A percentile compares a stretch with the other conserved stretches of the same genome.
These are phyloP conservation scores for Spea multiplicata DNA, from an alignment of 2,113 vertebrate species.

Conservation along the genomic window DNA sequence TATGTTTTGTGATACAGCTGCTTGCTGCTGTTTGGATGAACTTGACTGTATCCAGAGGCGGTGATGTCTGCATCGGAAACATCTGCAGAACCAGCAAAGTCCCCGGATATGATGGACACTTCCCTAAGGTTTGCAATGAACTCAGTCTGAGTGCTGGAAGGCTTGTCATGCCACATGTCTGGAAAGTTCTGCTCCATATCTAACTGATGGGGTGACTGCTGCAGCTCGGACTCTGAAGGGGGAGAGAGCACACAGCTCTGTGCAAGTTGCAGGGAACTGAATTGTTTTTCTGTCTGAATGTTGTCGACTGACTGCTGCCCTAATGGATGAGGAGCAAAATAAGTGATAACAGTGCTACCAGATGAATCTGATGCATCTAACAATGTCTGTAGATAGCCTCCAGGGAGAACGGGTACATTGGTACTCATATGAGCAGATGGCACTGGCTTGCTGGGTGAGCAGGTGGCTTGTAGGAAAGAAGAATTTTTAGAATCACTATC, in stretches of 20 bases:
- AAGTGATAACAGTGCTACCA: constrained; percentile 76
- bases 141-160: constrained; percentile 65
- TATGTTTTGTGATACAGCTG: constrained; percentile 90
- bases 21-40: constrained; percentile 81
- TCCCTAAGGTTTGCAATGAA: constrained; percentile 77
- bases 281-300: constrained; percentile 81
- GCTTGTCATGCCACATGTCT: constrained; percentile 77
- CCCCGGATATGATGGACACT: constrained; percentile 70
- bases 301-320: constrained; percentile 79
- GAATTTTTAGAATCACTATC: constrained; percentile 81
- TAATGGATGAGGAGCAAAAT: constrained; percentile 82
- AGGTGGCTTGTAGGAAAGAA: constrained; percentile 83
- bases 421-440: constrained; percentile 80
- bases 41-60: constrained; percentile 77
- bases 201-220: constrained; percentile 87
- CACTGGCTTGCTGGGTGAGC: constrained; percentile 85
- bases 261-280: constrained; percentile 81
- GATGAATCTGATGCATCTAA: constrained; percentile 95
- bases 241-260: constrained; percentile 92
- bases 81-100: constrained; percentile 70
- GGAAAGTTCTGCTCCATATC: constrained; percentile 77
- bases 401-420: constrained; percentile 90
- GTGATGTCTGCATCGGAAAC: constrained; percentile 71
- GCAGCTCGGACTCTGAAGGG: constrained; percentile 89
- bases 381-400: constrained; percentile 96